These are phyloP conservation scores for Sesia bembeciformis DNA, from an alignment of 2,888 invertebrate species.

Conservation along the genomic window DNA sequence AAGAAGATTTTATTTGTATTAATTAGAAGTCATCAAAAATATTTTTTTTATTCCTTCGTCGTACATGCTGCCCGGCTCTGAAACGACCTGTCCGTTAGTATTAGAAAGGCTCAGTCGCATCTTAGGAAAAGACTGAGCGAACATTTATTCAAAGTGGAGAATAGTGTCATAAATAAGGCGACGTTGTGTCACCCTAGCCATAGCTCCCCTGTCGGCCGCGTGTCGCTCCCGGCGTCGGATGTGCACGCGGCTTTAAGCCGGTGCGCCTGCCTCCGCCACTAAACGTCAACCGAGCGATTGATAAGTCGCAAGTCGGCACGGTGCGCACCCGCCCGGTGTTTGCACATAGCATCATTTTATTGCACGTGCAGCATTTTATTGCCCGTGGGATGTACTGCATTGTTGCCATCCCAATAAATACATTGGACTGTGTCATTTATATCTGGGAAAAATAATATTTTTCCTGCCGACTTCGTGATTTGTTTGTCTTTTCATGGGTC, in stretches of 20 bases:
- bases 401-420: constrained; percentile 27
- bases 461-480: constrained; percentile 5
- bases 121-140: no score
- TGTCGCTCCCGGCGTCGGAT: constrained; percentile 24
- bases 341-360: constrained; percentile 21
- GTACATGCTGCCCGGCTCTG: no score
- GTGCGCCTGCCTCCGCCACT: constrained; percentile 40
- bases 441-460: constrained; percentile 45
- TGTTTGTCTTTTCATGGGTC: no score
- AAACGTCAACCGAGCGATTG: constrained; percentile 57
- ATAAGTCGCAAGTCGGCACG: constrained; percentile 34
- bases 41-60: no score
- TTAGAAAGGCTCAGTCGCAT: no score
- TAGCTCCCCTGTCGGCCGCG: constrained; percentile 16
- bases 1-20: no score
- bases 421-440: constrained; percentile 16
- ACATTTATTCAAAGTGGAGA: no score
- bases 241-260: constrained; percentile 48
- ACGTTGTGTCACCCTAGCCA: not conserved
- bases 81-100: no score
- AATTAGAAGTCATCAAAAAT: no score
- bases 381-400: constrained; percentile 45
- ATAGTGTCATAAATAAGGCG: no score
- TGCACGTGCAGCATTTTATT: constrained; percentile 20
- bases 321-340: constrained; percentile 35